Evolutionary conservation across 2,888 invertebrate species (phyloP), one percentile per base, ranked within the genome.

Genomic region (Chrysotoxum bicinctum): DNA sequence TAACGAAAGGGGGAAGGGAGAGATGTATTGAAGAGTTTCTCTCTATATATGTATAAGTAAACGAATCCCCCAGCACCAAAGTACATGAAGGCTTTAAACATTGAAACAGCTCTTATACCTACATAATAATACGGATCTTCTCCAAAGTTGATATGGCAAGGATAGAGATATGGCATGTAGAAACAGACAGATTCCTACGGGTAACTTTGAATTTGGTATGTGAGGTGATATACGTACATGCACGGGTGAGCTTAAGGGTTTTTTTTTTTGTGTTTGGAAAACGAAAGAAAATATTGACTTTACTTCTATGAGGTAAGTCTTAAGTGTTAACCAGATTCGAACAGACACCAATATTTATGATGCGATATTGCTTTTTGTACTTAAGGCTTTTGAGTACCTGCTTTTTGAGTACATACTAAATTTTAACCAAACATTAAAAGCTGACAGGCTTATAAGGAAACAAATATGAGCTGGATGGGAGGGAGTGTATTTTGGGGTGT

Each of bases 261-360:
- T 56, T 32, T 12, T 10, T 19, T 21, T 32, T 7, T 12, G 1
- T 30, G 2, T 30, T 30, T 52, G 35, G 12, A 32, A 56, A 56
- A 56, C 32, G 32, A 56, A 56, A 32, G 12, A 8, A 56, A 56
- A 56, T 56, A 56, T 56, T 56, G 35, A 16, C 32, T 56, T 56
- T 56, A 32, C 12, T 19, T 56, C 2, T 56, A 12, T 12, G 12
- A 35, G 35, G 3, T 7, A 14, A 32, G 19, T 35, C 19, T 12
- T 19, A 21, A 14, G 19, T 35, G 56, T 35, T 35, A 32, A 35
- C 12, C 1, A 19, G 12, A 19, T 14, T 12, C 7, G 19, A 56
- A 19, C 12, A 21, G 3, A 7, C 4, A 35, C 32, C n/a, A 56
- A 32, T n/a, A n/a, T 56, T 30, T 16, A 0, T 26, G 2, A 23